Base-by-base conservation (phyloP, 2,113 vertebrate species). In the Eolophus roseicapilla region DNA sequence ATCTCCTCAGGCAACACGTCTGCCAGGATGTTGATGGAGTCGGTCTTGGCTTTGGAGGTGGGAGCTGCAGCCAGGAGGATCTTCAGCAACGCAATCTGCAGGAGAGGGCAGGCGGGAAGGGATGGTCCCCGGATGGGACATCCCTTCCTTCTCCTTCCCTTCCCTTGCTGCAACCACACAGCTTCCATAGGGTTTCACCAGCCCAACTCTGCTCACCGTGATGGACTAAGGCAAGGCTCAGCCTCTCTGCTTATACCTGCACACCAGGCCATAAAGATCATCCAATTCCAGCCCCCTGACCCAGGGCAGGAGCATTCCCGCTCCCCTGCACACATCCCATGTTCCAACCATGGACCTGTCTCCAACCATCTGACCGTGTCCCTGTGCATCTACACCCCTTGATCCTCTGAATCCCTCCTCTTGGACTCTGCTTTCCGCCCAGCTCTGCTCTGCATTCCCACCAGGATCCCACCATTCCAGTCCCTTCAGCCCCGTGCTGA, bases 31-130 rank as follows among this genome's bases (percentile, higher is more conserved):
- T 99, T 99, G 97, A 99, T 99, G 37, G 99, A 99, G 97, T 99
- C 99, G 0, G 99, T 99, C 98, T 99, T 99, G 95, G 99, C 99
- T 97, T 99, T 99, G 95, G 99, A 99, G 78, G 99, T 99, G n/a
- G 99, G 99, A 1, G 99, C 99, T 49, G 99, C 99, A 44, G 99
- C 99, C 82, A 99, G 98, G 12, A 99, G 98, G 82, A 99, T 99
- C 98, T 99, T 99, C 94, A 99, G 97, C 80, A 99, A 96, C 41
- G 99, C 99, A 10, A 99, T 99, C 99, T 99, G 97, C 92, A 88
- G 97, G 86, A 60, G 93, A 85, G 69, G 21, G 10, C 25, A 43
- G 53, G 13, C 0, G 0, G 69, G 60, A 6, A 41, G 33, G 31
- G 33, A 17, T 4, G 46, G 2, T 17, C 17, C 39, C 41, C 23